These are phyloP conservation scores for Bradypus variegatus DNA, from an alignment of 2,797 vertebrate genomes.

Conservation along the genomic window DNA sequence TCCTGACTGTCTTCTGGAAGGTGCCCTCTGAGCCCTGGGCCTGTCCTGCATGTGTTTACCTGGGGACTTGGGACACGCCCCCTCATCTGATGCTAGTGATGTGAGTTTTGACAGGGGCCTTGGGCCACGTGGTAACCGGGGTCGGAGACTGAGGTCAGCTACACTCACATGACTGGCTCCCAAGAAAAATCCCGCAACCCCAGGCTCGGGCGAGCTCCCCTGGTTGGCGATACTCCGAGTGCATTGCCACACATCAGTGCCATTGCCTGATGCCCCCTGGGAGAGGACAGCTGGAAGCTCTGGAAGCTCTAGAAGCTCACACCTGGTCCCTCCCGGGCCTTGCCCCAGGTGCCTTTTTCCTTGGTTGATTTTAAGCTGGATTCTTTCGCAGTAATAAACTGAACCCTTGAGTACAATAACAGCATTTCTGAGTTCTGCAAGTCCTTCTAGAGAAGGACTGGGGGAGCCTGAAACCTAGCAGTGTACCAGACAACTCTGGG, in stretches of 20 bases:
- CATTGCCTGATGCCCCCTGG: no score
- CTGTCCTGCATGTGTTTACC: background rate
- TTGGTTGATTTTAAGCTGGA: background rate
- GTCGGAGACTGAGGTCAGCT: background rate
- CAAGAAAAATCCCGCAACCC: background rate
- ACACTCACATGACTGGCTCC: rapidly evolving
- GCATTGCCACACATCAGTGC: background rate
- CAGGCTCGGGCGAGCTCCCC: background rate
- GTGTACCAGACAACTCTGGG: background rate
- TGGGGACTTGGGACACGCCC: background rate
- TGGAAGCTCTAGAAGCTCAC: no score
- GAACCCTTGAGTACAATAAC: rapidly evolving
- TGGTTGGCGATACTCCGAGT: no score
- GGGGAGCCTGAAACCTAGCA: background rate
- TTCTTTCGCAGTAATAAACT: background rate
- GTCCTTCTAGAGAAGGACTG: background rate
- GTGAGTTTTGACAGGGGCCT: background rate
- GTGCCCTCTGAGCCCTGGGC: background rate
- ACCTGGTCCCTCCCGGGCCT: background rate
- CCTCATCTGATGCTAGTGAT: background rate
- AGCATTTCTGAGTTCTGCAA: background rate
- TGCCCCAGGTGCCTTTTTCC: background rate
- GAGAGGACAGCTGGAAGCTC: background rate
- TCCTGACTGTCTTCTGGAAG: background rate
- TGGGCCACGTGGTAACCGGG: no score